Conservation (phyloP, 2,113 vertebrate genomes). For the Antigone vipio region DNA sequence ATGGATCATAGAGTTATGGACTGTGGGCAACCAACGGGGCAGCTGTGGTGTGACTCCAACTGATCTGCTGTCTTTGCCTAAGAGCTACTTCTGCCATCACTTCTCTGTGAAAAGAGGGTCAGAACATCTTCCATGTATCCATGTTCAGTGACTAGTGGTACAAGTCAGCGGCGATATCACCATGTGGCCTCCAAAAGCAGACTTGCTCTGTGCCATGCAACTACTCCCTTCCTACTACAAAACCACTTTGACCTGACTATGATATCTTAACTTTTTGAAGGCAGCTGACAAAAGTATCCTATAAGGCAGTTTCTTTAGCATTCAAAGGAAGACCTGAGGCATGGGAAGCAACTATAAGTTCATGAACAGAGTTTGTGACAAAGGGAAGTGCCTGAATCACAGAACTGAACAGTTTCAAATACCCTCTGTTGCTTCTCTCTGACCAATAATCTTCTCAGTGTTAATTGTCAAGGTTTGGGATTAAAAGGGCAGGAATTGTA, state of each 20-base stretch:
- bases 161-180: not conserved
- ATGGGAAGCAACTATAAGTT: not conserved
- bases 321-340: not conserved
- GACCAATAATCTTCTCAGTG: not conserved
- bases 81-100: not conserved
- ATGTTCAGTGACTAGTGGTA: not conserved
- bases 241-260: not conserved
- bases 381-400: not conserved
- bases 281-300: not conserved
- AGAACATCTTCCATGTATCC: not conserved
- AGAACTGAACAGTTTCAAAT: not conserved
- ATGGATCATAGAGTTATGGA: not conserved
- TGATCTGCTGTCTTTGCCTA: not conserved
- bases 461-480: not conserved
- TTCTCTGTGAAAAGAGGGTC: not conserved
- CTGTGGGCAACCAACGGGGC: not conserved
- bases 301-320: not conserved
- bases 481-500: not conserved
- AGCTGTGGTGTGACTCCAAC: not conserved
- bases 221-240: not conserved
- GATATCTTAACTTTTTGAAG: not conserved
- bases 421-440: not conserved
- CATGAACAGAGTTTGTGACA: not conserved
- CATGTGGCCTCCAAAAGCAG: not conserved
- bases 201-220: not conserved